Evolutionary conservation across 2,888 invertebrate species (phyloP).

Genomic region (Buathra laborator): DNA sequence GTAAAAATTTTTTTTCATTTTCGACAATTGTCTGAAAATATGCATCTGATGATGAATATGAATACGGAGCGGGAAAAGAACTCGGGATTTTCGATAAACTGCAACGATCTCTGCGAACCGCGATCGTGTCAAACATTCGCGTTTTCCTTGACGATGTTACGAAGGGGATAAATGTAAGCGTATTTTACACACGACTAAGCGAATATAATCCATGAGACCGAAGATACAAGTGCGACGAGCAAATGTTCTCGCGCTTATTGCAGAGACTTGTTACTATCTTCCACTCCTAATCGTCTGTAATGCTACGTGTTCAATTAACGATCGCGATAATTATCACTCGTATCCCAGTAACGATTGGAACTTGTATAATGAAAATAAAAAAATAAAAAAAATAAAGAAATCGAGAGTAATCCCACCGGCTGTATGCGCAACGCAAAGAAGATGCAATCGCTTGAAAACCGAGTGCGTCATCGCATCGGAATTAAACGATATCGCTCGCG

Average conservation of each 20-base stretch:
- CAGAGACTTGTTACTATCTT: not conserved
- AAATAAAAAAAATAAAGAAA: constrained; percentile 17
- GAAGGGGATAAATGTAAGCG: not conserved
- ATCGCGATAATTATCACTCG: constrained; percentile 25
- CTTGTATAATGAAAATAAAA: not conserved
- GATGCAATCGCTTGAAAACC: constrained; percentile 33
- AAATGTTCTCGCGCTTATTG: constrained; percentile 32
- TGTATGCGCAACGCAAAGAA: constrained; percentile 16
- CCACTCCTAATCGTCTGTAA: not conserved
- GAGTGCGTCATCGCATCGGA: constrained; percentile 49
- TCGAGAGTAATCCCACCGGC: constrained; percentile 39
- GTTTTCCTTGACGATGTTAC: not conserved
- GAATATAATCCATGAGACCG: not conserved
- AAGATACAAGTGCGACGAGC: constrained; percentile 14
- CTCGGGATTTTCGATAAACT: no score
- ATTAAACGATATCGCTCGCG: constrained; percentile 58
- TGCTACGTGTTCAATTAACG: constrained; percentile 4
- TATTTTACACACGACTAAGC: not conserved
- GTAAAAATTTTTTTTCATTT: no score
- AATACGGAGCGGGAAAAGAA: no score
- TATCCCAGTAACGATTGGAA: constrained; percentile 9
- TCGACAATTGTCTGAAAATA: no score
- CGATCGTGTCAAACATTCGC: no score
- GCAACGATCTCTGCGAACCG: no score
- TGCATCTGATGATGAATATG: no score